Evolutionary conservation across 2,888 invertebrate genomes (phyloP).

Genomic region (Anthophora plumipes): DNA sequence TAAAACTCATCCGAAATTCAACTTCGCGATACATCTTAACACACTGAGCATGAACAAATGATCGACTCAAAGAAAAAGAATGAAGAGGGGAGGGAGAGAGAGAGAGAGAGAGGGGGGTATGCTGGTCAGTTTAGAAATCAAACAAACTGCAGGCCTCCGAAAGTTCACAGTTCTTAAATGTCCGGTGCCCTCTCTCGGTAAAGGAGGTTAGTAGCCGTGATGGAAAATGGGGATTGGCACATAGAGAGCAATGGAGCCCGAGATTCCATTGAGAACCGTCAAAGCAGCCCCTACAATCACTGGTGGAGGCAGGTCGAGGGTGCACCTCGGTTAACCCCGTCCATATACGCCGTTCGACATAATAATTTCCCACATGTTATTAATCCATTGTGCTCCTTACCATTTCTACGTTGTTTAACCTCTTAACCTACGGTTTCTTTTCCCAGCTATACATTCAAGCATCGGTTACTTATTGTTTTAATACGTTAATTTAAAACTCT

Average conservation of each 20-base stretch:
- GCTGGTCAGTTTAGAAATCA: conserved; percentile 8
- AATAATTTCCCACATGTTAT: conserved; percentile 50
- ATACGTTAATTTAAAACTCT: no score
- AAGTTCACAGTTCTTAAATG: conserved; percentile 28
- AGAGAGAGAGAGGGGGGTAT: background rate
- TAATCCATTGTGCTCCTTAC: conserved; percentile 18
- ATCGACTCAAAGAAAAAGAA: no score
- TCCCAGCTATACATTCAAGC: no score
- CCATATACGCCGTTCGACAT: conserved; percentile 31
- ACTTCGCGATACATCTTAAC: no score
- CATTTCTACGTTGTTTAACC: background rate
- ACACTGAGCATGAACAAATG: no score
- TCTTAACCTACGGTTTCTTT: no score
- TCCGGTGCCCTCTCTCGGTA: conserved; percentile 20
- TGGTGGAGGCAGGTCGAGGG: conserved; percentile 52
- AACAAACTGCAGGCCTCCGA: conserved; percentile 20
- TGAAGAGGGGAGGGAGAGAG: background rate
- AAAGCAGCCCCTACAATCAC: conserved; percentile 64
- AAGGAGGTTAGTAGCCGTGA: conserved; percentile 36
- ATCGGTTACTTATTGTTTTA: no score
- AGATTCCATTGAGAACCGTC: conserved; percentile 74
- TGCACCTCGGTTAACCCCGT: conserved; percentile 42
- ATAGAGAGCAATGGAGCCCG: conserved; percentile 49
- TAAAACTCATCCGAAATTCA: no score
- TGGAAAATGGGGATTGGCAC: conserved; percentile 51